phyloP scores from a whole-genome alignment of 1,140 invertebrate genomes.

The Temnothorax nylanderi region DNA sequence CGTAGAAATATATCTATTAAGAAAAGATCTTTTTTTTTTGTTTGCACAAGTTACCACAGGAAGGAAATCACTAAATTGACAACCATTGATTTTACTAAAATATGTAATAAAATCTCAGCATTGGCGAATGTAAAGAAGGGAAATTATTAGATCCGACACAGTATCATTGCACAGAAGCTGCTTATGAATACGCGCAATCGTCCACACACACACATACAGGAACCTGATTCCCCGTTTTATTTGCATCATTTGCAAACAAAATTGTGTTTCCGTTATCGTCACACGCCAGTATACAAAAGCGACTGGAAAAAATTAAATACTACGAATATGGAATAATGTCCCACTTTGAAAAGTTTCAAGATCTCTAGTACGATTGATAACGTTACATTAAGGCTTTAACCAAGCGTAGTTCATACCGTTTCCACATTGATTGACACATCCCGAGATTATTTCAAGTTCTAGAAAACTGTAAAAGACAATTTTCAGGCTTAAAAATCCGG shows the following conservation, averaged over 20 bases:
- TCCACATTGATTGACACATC: constrained; percentile 37
- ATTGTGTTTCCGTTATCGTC: constrained; percentile 46
- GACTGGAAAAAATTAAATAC: constrained; percentile 62
- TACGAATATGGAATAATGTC: constrained; percentile 64
- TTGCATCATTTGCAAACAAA: constrained; percentile 50
- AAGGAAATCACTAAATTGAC: background rate
- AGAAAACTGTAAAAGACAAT: constrained; percentile 52
- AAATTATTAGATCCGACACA: constrained; percentile 9
- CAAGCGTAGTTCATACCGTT: constrained; percentile 26
- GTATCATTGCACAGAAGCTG: constrained; percentile 49
- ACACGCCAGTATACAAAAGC: constrained; percentile 38
- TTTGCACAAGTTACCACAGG: background rate
- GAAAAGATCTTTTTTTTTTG: background rate
- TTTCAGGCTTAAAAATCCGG: constrained; percentile 9
- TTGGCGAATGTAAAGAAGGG: background rate
- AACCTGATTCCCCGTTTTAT: constrained; percentile 58
- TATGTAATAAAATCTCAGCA: constrained; percentile 29
- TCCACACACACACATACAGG: constrained; percentile 67
- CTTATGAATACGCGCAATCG: constrained; percentile 64
- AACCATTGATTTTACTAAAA: background rate
- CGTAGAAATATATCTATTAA: background rate
- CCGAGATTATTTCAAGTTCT: constrained; percentile 31
- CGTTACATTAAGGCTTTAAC: constrained; percentile 25
- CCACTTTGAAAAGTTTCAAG: constrained; percentile 29
- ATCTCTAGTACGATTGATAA: constrained; percentile 29